Base-by-base conservation (phyloP, 2,797 vertebrate species). In the Tapirus indicus region DNA sequence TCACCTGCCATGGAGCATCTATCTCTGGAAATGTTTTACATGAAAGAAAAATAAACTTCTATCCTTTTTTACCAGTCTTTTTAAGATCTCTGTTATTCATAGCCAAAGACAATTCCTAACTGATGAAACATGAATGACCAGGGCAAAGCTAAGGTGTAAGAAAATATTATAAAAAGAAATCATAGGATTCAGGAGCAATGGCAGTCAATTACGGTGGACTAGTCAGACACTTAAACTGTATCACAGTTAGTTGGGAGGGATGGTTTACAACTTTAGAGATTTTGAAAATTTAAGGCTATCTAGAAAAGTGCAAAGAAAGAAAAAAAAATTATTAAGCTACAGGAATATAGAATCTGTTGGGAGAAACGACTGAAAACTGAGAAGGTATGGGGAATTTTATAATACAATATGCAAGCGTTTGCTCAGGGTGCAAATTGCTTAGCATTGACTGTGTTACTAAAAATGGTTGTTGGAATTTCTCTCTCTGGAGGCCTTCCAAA, bases 381-480 rank as follows among this genome's bases (percentile, higher is more conserved):
- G 47, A 72, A 13, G 56, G 32, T 9, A 17, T 41, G 21, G 47
- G 92, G 6, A 95, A 95, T 88, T 94, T 91, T 86, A 75, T 64
- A 82, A 94, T 54, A 69, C 13, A 62, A 71, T 89, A 94, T 25
- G 27, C 41, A 95, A 80, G 71, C 60, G 68, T 84, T 89, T 89
- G 35, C 20, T 75, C 29, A 85, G 74, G 79, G 38, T 95, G 84
- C 72, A 94, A 90, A 97, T 56, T 95, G 20, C 64, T 94, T 71
- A 82, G 44, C 60, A 27, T n/a, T 91, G 88, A 96, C 32, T 91
- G 10, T 2, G 17, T 92, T 92, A 64, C 77, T 79, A 95, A 97
- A 93, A 75, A 74, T 88, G 66, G 17, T 77, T 91, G 77, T 90
- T 88, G 92, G 62, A 93, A 77, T 91, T 74, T 90, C 35, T 95